Percentiles rank a stretch among this genome's conserved stretches.
These are phyloP conservation scores for Halictus ligatus DNA, from an alignment of 2,888 invertebrate species.

Conservation along the genomic window DNA sequence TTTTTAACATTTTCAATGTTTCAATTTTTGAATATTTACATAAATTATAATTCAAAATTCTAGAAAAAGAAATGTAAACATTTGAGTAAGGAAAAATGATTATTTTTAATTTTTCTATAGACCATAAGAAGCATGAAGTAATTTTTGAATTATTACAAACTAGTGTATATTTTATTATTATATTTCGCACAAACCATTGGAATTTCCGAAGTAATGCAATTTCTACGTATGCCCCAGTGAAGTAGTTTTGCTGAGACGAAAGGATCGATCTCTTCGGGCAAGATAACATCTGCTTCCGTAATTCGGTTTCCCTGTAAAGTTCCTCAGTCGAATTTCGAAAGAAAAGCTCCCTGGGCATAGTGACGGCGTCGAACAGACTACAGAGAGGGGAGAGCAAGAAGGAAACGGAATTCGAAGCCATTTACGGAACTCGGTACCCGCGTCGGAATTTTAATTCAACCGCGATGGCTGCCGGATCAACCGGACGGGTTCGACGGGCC, in stretches of 20 bases:
- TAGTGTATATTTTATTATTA: too few species aligned
- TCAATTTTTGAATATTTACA: too few species aligned
- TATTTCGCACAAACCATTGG: neutral
- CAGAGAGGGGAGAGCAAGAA: neutral
- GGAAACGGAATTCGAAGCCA: constrained; percentile 36
- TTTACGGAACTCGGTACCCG: constrained; percentile 27
- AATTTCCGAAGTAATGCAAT: too few species aligned
- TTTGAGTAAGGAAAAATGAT: too few species aligned
- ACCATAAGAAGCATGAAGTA: too few species aligned
- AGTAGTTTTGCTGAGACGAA: neutral
- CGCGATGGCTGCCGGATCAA: constrained; percentile 52
- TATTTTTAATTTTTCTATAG: too few species aligned
- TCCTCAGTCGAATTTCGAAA: neutral
- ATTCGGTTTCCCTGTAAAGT: neutral
- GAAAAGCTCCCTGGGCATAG: neutral
- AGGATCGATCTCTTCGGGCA: neutral
- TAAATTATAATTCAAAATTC: too few species aligned
- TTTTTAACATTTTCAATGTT: too few species aligned
- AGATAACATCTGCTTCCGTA: neutral
- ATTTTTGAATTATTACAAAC: too few species aligned
- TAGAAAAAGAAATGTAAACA: too few species aligned
- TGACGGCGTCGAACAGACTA: neutral
- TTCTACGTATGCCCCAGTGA: neutral
- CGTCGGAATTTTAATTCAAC: constrained; percentile 58
- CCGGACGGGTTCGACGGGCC: constrained; percentile 54